Conservation (phyloP, 1,140 invertebrate genomes). For the Brachionus asplanchnoidis region DNA sequence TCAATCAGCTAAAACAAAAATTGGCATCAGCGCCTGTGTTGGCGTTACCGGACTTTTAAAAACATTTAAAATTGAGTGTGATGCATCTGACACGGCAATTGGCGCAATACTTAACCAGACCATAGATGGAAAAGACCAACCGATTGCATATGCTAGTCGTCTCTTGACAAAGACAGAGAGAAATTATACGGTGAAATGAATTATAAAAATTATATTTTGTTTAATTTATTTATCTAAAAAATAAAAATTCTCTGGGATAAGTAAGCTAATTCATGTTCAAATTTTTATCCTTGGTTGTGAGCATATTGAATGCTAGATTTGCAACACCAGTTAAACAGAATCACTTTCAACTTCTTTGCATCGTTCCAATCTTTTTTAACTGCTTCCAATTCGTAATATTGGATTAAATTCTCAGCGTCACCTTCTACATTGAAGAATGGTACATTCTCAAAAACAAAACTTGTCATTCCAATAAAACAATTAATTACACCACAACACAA, state of each 20-base stretch:
- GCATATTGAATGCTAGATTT: not conserved
- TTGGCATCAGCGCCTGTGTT: not conserved
- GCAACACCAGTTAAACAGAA: not conserved
- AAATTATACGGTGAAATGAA: not conserved
- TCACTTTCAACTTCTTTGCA: not conserved
- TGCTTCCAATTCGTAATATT: not conserved
- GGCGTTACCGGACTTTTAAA: not conserved
- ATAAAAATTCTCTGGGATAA: too few species aligned
- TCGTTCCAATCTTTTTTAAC: not conserved
- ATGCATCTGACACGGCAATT: not conserved
- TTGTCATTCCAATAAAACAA: not conserved
- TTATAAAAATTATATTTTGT: too few species aligned
- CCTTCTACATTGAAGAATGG: not conserved
- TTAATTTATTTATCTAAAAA: too few species aligned
- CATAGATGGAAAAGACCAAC: not conserved
- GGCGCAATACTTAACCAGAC: not conserved
- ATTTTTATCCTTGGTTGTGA: not conserved
- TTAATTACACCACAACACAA: not conserved
- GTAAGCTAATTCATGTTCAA: too few species aligned
- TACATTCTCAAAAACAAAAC: not conserved
- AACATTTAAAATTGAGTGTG: not conserved
- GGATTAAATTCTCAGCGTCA: not conserved
- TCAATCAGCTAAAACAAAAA: slow-evolving; percentile 5
- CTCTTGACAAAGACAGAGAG: not conserved
- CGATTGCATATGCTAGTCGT: slow-evolving; percentile 13